A percentile compares a stretch with the other conserved stretches of the same genome.
Evolutionary conservation across 2,888 invertebrate species (phyloP).

Genomic region (Cephus sareptanus): DNA sequence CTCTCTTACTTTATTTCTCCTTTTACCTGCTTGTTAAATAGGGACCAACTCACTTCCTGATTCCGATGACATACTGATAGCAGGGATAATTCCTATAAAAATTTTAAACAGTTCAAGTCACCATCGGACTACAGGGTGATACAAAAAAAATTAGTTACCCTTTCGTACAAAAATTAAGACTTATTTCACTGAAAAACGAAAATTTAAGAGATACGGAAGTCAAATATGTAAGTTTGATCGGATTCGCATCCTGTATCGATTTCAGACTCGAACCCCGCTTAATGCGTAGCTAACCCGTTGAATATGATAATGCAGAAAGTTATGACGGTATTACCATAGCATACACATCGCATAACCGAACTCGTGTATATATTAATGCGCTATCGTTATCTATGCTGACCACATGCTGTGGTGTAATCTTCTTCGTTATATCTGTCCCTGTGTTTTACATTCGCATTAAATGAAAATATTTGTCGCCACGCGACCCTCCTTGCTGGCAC

Average conservation of each 20-base stretch:
- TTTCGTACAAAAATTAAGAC: neutral
- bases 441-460: conserved; percentile 57
- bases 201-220: neutral
- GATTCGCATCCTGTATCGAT: neutral
- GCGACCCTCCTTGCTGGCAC: conserved; percentile 10
- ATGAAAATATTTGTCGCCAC: conserved; percentile 56
- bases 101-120: neutral
- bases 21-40: too few relatives aligned
- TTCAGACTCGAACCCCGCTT: conserved; percentile 20
- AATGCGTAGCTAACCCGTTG: conserved; percentile 24
- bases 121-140: neutral
- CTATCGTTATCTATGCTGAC: conserved; percentile 59
- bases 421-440: conserved; percentile 55
- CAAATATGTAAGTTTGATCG: neutral
- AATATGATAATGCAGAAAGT: conserved; percentile 54
- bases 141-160: neutral
- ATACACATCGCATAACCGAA: conserved; percentile 17
- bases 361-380: conserved; percentile 24
- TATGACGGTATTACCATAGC: conserved; percentile 45
- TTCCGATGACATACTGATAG: too few relatives aligned
- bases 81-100: neutral
- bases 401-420: conserved; percentile 60
- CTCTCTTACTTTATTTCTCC: neutral
- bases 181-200: neutral
- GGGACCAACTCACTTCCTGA: too few relatives aligned